Base-by-base conservation (phyloP, 1,140 invertebrate species). In the Teleogryllus occipitalis region DNA sequence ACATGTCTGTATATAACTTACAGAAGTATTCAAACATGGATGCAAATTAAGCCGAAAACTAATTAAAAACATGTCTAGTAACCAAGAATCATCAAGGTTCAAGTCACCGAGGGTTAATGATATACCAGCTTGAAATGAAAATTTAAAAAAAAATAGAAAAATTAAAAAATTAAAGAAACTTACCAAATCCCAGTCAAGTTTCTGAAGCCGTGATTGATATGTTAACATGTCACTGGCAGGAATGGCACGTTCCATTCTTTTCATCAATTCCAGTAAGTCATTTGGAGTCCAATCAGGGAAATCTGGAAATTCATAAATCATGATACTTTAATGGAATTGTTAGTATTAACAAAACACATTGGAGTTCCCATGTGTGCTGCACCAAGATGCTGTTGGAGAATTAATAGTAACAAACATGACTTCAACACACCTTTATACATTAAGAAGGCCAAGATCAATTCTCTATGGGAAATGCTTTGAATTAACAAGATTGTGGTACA, bases 241-340 rank as follows among this genome's bases (percentile, higher is more conserved):
- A 74, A 83, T 78, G 1, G 47, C 65, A 15, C 22, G 21, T 46
- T 80, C 78, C 65, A 83, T 83, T 8, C 81, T 78, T 18, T 78
- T 77, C 49, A 83, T 76, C n/a, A 83, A 76, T 47, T 82, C 81
- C 39, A 76, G n/a, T 8, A 82, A 65, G n/a, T 82, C 82, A 0
- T 47, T 75, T 74, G 80, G 77, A 81, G 76, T 74, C 82, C 27
- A 84, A 80, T 81, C 84, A 78, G 80, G 81, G 87, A 87, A 47
- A 76, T 76, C 79, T 78, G 78, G 7, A 78, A 78, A 39, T 39
- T 39, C 27, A 39, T 5, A 39, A 39, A 39, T 39, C 27, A 39
- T 39, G 27, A 39, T 2, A 39, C 27, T 39, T n/a, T 2, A 39
- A 1, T 39, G 27, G 5, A 39, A 39, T 39, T 39, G 27, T 39